These are phyloP conservation scores for Hipposideros armiger DNA, from an alignment of 2,113 vertebrate species.

Conservation along the genomic window DNA sequence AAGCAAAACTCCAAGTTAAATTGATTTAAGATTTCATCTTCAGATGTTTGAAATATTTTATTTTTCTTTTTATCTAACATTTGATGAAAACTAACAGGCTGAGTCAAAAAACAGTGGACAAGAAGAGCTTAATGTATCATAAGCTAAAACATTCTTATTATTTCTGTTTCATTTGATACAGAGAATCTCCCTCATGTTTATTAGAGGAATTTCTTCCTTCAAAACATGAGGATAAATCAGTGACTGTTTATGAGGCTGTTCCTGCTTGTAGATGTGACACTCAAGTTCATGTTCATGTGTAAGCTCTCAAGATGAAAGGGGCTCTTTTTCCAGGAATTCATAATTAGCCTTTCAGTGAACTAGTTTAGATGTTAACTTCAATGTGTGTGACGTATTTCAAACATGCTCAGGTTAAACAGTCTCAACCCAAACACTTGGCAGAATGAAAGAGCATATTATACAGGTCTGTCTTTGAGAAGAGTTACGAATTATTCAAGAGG, in stretches of 20 bases:
- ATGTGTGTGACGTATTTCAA: neutral
- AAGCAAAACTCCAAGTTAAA: neutral
- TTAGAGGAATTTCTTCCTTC: neutral
- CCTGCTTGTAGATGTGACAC: neutral
- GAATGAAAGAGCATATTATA: neutral
- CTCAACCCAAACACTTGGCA: rapidly evolving
- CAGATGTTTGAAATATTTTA: neutral
- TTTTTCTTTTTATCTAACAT: neutral
- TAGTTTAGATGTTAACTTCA: neutral
- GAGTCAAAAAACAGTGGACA: neutral
- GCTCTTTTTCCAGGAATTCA: neutral
- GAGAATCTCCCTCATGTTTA: neutral
- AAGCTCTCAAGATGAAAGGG: neutral
- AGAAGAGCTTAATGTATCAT: neutral
- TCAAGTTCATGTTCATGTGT: neutral
- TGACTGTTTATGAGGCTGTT: neutral
- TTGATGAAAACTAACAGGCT: neutral
- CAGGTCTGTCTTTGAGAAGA: neutral
- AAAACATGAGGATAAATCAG: neutral
- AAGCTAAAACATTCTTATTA: neutral
- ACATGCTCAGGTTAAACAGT: neutral
- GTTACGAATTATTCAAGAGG: neutral
- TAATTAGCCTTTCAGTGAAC: slow-evolving; percentile 12
- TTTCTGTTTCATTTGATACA: neutral
- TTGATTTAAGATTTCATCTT: neutral